These are phyloP conservation scores for Rafetus swinhoei DNA, from an alignment of 2,113 vertebrate species.

Conservation along the genomic window DNA sequence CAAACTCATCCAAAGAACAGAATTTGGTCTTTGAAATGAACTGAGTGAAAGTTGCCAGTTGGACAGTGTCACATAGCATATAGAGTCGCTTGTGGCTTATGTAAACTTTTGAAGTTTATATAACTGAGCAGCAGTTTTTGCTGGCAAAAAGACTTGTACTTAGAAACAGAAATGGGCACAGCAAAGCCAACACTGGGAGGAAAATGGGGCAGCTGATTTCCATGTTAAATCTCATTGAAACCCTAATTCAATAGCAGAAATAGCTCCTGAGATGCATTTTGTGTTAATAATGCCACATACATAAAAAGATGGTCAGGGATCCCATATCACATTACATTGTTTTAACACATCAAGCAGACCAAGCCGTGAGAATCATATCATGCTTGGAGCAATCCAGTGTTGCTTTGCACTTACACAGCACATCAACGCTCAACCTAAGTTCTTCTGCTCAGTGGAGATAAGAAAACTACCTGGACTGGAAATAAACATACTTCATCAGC, in stretches of 20 bases:
- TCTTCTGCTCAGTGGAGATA: neutral
- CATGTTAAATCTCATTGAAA: neutral
- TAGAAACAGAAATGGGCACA: neutral
- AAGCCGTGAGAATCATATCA: neutral
- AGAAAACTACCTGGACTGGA: neutral
- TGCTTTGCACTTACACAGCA: neutral
- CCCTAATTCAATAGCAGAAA: neutral
- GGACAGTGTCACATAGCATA: rapidly evolving
- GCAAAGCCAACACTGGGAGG: neutral
- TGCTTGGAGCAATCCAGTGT: neutral
- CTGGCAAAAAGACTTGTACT: neutral
- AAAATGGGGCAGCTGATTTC: neutral
- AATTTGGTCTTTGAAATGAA: neutral
- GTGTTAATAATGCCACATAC: neutral
- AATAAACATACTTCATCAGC: neutral
- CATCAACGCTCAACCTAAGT: neutral
- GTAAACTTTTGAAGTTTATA: neutral
- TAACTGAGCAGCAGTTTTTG: neutral
- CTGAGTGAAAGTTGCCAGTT: neutral
- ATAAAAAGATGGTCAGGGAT: neutral
- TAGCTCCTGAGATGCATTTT: neutral
- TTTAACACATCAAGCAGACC: neutral
- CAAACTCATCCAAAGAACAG: neutral
- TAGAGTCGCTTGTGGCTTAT: neutral
- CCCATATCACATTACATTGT: neutral